Evolutionary conservation across 2,797 vertebrate genomes (phyloP), one percentile per base, ranked within the genome.

Genomic region (Falco cherrug): DNA sequence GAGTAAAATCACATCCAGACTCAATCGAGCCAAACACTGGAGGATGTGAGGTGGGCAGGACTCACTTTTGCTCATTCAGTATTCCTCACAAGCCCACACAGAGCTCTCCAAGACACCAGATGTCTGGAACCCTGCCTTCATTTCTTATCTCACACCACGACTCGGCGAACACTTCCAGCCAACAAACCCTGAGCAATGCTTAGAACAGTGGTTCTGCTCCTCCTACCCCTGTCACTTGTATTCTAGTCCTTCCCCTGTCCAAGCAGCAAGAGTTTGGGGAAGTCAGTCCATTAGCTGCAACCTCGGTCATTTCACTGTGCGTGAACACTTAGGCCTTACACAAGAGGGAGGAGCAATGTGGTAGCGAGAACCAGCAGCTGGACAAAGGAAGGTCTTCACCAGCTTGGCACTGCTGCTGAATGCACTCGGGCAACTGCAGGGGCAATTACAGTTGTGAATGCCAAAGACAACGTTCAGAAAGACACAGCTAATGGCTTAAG

Each of bases 51-150:
- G 94, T 78, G 76, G 87, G 95, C 63, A 95, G 82, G 87, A 88
- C 69, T 78, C 9, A 1, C 35, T 91, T 73, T n/a, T 95, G 87
- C 91, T 96, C 96, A 95, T 86, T 95, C 87, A 95, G 33, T n/a
- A 73, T 81, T 94, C 70, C 91, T 91, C 89, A 91, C 87, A 68
- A 90, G 76, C 93, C 94, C 83, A 88, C 94, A 2, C 69, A 78
- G 76, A 95, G 80, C 56, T 74, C 82, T 94, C 51, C 37, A 71
- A 82, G 78, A 84, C 80, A 87, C 91, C 60, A 84, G 77, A 47
- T 73, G 43, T 41, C 79, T 96, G 93, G 94, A 96, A 84, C 26
- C 2, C 50, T 88, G 87, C 95, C 92, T 86, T 56, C 65, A 21
- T 33, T 54, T 47, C 92, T 87, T 11, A 93, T 71, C 76, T 76